Conservation (phyloP, 2,797 vertebrate species). For the Leptoclinus maculatus region DNA sequence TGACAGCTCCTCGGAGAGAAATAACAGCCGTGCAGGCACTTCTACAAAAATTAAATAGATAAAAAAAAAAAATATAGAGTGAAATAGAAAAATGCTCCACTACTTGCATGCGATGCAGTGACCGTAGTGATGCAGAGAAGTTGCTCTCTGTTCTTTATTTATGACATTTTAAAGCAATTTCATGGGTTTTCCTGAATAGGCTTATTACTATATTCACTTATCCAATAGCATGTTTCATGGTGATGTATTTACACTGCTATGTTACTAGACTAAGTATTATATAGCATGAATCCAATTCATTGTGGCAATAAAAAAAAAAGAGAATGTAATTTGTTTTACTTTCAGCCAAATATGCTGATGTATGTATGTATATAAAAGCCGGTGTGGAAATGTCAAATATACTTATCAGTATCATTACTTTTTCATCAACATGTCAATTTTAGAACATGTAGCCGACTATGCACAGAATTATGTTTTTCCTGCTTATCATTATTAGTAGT, state of each 20-base stretch:
- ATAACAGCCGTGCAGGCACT: slow-evolving; percentile 83
- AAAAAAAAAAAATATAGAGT: slow-evolving; percentile 27
- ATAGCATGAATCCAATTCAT: slow-evolving; percentile 14
- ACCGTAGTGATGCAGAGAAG: slow-evolving; percentile 37
- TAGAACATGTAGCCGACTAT: not conserved
- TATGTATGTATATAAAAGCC: too few species aligned
- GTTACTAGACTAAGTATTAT: slow-evolving; percentile 26
- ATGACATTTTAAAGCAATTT: slow-evolving; percentile 60
- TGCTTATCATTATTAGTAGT: not conserved
- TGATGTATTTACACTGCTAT: slow-evolving; percentile 43
- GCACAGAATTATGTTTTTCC: rapidly evolving
- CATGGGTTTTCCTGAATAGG: slow-evolving; percentile 45
- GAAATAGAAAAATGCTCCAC: slow-evolving; percentile 60
- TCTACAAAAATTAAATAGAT: slow-evolving; percentile 69
- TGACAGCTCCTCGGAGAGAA: slow-evolving; percentile 89
- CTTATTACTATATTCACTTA: slow-evolving; percentile 61
- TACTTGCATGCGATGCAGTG: slow-evolving; percentile 29
- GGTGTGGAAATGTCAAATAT: too few species aligned
- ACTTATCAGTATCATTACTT: not conserved
- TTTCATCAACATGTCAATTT: not conserved
- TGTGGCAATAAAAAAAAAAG: slow-evolving; percentile 45
- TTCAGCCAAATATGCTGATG: not conserved
- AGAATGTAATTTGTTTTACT: slow-evolving; percentile 29
- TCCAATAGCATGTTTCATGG: slow-evolving; percentile 45
- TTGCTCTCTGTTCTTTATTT: slow-evolving; percentile 36